Evolutionary conservation across 1,140 invertebrate species (phyloP), one percentile per base, ranked within the genome.

Genomic region (Manduca sexta): DNA sequence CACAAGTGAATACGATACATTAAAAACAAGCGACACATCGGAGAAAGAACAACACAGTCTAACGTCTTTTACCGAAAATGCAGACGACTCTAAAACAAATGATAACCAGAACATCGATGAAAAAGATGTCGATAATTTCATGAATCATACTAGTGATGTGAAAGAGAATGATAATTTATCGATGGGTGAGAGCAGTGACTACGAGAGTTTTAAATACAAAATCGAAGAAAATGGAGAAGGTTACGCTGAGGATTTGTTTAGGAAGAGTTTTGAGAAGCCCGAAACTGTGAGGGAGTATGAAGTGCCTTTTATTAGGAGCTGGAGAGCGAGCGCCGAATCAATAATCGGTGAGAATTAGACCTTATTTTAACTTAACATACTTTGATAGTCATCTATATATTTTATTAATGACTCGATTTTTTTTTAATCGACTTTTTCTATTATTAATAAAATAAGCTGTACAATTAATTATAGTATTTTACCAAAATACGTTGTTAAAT

Each of bases 171-270:
- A 90, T 60, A 92, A 90, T 78, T 80, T 90, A 35, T 95, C 93
- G 0, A 87, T 92, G 12, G 93, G 92, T 2, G 93, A 95, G 52
- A 95, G 93, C 56, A 95, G 93, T 72, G 94, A 93, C 18, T 95
- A 95, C 62, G 93, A 95, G 64, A 95, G 93, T 65, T 92, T 94
- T 60, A 92, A 90, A 51, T 89, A 91, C 56, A 91, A 91, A 59
- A 74, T 88, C 0, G 89, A 91, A 5, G 89, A 90, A 14, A 86
- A 87, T 3, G 74, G 81, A n/a, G 77, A 84, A 18, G 69, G 60
- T 0, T 86, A 62, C 45, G 69, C 74, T 2, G 84, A 86, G 55
- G 82, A 84, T 5, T 64, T 73, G 34, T 87, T 87, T 37, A 74
- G 58, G 51, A 84, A 75, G 63, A 71, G 64, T 42, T 58, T 79